A percentile compares a stretch with the other conserved stretches of the same genome.
Evolutionary conservation across 2,888 invertebrate species (phyloP).

Genomic region (Ommatoiulus sabulosus): DNA sequence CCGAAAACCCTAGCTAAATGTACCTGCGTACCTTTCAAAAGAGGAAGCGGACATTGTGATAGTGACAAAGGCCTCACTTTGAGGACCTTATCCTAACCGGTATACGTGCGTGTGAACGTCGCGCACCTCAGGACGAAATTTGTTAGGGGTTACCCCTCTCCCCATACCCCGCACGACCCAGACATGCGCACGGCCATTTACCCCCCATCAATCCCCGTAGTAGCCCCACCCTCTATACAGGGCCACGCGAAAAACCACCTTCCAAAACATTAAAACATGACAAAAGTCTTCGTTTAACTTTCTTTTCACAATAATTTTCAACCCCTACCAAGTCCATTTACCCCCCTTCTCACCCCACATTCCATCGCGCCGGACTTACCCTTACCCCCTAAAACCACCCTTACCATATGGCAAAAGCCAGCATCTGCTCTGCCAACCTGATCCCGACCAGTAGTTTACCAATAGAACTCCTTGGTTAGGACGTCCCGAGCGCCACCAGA

Average conservation of each 20-base stretch:
- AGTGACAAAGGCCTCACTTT: background rate
- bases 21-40: background rate
- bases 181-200: background rate
- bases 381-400: background rate
- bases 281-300: background rate
- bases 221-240: background rate
- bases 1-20: background rate
- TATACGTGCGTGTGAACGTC: slow-evolving; percentile 28
- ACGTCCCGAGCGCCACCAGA: background rate
- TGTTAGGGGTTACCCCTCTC: background rate
- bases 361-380: background rate
- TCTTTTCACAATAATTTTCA: background rate
- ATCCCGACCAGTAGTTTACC: background rate
- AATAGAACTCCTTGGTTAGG: background rate
- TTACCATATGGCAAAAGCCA: background rate
- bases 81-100: background rate
- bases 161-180: background rate
- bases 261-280: background rate
- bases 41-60: background rate
- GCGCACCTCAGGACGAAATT: background rate
- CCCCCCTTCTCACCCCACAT: background rate
- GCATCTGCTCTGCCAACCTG: slow-evolving; percentile 33
- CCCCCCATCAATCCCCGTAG: background rate
- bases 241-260: slow-evolving; percentile 35
- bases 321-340: background rate